phyloP scores from a whole-genome alignment of 2,113 vertebrate species.

The Dipodomys merriami region DNA sequence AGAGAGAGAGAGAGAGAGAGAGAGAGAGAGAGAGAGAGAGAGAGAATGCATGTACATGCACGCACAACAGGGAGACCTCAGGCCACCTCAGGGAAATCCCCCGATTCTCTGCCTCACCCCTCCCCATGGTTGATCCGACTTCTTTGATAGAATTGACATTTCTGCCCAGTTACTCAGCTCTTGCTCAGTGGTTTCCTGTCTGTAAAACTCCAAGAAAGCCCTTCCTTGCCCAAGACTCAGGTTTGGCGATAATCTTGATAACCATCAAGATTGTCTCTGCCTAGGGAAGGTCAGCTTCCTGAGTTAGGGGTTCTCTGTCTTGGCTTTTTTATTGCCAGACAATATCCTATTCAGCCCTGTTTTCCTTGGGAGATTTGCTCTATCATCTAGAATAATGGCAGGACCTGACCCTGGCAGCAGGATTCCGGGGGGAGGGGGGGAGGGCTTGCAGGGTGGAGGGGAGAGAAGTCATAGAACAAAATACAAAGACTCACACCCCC shows the following conservation, averaged over 20 bases:
- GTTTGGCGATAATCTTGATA: neutral
- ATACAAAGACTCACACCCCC: neutral
- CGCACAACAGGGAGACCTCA: fast-evolving
- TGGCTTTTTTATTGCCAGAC: neutral
- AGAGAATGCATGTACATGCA: neutral
- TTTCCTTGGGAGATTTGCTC: neutral
- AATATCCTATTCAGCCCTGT: conserved; percentile 26
- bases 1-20: no score
- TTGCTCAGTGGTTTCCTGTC: conserved; percentile 27
- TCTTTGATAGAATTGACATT: neutral
- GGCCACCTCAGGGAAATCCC: fast-evolving
- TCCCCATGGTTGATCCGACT: neutral
- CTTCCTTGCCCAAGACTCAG: neutral
- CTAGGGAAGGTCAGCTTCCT: conserved; percentile 20
- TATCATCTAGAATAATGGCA: neutral
- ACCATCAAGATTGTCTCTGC: neutral
- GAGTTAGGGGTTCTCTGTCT: neutral
- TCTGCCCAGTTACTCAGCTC: conserved; percentile 50
- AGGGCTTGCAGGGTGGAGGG: no score
- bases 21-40: no score
- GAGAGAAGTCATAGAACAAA: neutral
- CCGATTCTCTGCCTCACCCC: neutral
- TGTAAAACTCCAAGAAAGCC: neutral
- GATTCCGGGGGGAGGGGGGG: neutral
- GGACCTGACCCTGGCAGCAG: neutral